These are phyloP conservation scores for Cephus runcator DNA, from an alignment of 2,888 invertebrate genomes.

Conservation along the genomic window DNA sequence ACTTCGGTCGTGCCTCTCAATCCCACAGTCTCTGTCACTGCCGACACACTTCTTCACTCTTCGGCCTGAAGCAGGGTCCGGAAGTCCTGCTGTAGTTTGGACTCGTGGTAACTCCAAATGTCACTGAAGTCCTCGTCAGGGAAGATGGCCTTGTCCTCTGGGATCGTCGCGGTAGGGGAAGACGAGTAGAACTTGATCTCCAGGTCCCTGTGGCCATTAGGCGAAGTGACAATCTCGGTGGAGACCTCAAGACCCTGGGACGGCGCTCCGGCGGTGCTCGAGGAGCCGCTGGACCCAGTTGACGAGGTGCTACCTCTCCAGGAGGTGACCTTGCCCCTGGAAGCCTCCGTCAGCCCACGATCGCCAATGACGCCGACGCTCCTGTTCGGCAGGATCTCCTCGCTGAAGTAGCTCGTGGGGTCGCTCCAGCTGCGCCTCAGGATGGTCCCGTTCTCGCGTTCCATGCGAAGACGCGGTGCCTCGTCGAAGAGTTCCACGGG, in stretches of 20 bases:
- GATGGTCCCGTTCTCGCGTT: constrained; percentile 53
- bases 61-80: constrained; percentile 60
- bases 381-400: constrained; percentile 60
- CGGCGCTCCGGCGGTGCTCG: constrained; percentile 28
- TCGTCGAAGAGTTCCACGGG: constrained; percentile 57
- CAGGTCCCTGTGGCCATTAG: constrained; percentile 80
- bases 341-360: constrained; percentile 49
- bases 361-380: constrained; percentile 63
- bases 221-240: constrained; percentile 81
- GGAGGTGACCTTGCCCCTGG: constrained; percentile 41
- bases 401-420: constrained; percentile 67
- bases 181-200: constrained; percentile 83
- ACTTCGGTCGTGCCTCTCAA: background rate
- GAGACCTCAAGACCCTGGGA: constrained; percentile 75
- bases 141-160: constrained; percentile 42
- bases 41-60: constrained; percentile 42
- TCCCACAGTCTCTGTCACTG: background rate
- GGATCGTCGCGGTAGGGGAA: constrained; percentile 63
- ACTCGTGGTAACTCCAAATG: constrained; percentile 63
- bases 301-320: constrained; percentile 59
- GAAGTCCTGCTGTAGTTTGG: constrained; percentile 60
- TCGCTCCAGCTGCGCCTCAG: constrained; percentile 75
- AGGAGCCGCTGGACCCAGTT: constrained; percentile 39
- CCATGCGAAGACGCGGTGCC: constrained; percentile 68
- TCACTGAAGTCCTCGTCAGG: constrained; percentile 45